Evolutionary conservation across 2,113 vertebrate genomes (phyloP), one percentile per base, ranked within the genome.

Genomic region (Pachypanchax playfairii): DNA sequence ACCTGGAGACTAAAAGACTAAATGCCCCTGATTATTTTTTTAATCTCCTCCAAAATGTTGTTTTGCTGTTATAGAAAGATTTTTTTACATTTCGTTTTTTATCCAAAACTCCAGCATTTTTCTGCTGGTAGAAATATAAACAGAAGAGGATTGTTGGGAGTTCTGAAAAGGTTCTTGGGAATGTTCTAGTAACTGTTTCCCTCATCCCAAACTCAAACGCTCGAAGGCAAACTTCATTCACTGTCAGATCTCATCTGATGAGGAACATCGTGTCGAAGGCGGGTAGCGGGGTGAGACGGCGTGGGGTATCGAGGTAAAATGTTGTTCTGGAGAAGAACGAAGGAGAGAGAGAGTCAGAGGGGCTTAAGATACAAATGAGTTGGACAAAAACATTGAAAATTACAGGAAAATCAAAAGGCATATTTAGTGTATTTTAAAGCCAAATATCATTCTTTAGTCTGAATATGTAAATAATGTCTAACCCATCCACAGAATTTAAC

Each of bases 1-100:
- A 76, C 85, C 71, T 80, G 68, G 69, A 79, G 75, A 81, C 84
- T 82, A 82, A 87, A 86, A 87, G 81, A 90, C 86, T 86, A 89
- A 90, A 90, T 89, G 79, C 63, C 83, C 66, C 68, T 83, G 62
- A 76, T 73, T 46, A 78, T 65, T 42, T 75, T 26, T 3, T 47
- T 64, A 87, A 84, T 79, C 82, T 84, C 80, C 77, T 69, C 65
- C 80, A 69, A 88, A 88, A 91, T 21, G 59, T 44, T 62, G 36
- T 65, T 76, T 1, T 49, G 55, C 35, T 56, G 61, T 28, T 26
- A 17, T 56, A 71, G 72, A 49, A 84, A 68, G 64, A 56, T 15
- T 41, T 54, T 38, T 54, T 31, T 33, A 10, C 33, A 58, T 42
- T 22, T 53, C 14, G 39, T 51, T 38, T 38, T 59, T 24, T 29